Conservation (phyloP, 2,888 invertebrate genomes). For the Bombylius discolor region DNA sequence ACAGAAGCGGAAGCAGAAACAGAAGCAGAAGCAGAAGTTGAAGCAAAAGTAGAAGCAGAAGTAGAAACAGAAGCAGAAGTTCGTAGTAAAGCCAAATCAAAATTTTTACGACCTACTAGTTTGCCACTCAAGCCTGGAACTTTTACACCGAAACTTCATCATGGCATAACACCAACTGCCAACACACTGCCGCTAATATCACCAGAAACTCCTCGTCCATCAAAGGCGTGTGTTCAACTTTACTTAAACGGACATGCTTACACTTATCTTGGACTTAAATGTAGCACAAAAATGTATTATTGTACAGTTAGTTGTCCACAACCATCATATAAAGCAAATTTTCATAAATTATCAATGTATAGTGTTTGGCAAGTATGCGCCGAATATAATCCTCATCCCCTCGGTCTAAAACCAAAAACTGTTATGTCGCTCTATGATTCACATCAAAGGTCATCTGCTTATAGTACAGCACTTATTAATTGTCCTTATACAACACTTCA, state of each 20-base stretch:
- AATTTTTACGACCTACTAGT: slow-evolving; percentile 69
- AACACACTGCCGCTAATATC: slow-evolving; percentile 75
- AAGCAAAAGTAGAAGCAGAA: neutral
- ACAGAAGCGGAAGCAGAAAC: too few relatives aligned
- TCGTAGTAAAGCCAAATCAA: slow-evolving; percentile 32
- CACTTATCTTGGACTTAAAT: slow-evolving; percentile 80
- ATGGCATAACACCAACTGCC: slow-evolving; percentile 68
- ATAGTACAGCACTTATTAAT: slow-evolving; percentile 21
- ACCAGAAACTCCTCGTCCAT: slow-evolving; percentile 81
- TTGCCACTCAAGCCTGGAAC: slow-evolving; percentile 74
- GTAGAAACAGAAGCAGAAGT: slow-evolving; percentile 1
- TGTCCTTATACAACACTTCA: slow-evolving; percentile 21
- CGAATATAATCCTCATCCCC: slow-evolving; percentile 52
- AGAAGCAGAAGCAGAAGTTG: slow-evolving; percentile 9
- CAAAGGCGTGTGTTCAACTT: slow-evolving; percentile 78
- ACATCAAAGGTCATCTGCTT: slow-evolving; percentile 44
- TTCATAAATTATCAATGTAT: slow-evolving; percentile 89
- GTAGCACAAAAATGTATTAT: slow-evolving; percentile 81
- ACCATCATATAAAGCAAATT: slow-evolving; percentile 84
- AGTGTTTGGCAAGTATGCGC: slow-evolving; percentile 83
- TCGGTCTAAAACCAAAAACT: slow-evolving; percentile 52
- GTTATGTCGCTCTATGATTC: slow-evolving; percentile 66
- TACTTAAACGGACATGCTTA: slow-evolving; percentile 85
- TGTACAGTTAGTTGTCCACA: slow-evolving; percentile 89
- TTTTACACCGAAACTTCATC: slow-evolving; percentile 66